Percentiles rank a stretch among this genome's conserved stretches.
These are phyloP conservation scores for Drosophila fulvimacula DNA, from an alignment of 2,888 invertebrate genomes.

Conservation along the genomic window DNA sequence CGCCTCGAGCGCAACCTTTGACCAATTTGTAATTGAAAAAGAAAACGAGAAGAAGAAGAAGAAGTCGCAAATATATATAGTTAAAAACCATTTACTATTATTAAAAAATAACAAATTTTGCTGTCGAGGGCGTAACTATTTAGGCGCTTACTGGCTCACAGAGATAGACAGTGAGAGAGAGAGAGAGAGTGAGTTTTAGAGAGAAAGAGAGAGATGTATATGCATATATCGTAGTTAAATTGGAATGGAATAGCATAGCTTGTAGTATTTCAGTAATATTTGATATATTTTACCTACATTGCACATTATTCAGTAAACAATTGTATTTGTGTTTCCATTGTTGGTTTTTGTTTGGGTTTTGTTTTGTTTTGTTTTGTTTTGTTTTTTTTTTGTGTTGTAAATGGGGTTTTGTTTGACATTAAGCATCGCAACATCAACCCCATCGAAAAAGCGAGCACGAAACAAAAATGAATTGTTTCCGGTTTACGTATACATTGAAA, in stretches of 20 bases:
- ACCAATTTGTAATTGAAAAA: slow-evolving; percentile 32
- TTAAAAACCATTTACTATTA: slow-evolving; percentile 1
- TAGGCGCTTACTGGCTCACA: slow-evolving; percentile 44
- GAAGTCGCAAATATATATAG: neutral
- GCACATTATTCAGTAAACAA: slow-evolving; percentile 41
- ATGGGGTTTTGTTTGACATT: slow-evolving; percentile 33
- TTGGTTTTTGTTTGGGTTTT: slow-evolving; percentile 33
- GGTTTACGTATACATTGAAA: slow-evolving; percentile 28
- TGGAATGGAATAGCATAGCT: slow-evolving; percentile 43
- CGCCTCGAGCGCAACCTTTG: slow-evolving; percentile 16
- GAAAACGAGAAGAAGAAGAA: neutral
- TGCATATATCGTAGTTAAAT: slow-evolving; percentile 25
- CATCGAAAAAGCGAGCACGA: slow-evolving; percentile 45
- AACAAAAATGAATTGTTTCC: slow-evolving; percentile 51
- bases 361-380: slow-evolving; percentile 32
- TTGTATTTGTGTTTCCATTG: slow-evolving; percentile 46
- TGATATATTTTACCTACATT: slow-evolving; percentile 64
- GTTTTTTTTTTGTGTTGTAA: slow-evolving; percentile 29
- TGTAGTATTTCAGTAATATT: slow-evolving; percentile 50
- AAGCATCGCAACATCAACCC: slow-evolving; percentile 33
- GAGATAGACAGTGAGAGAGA: neutral
- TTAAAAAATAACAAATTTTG: slow-evolving; percentile 27
- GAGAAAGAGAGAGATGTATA: slow-evolving; percentile 8
- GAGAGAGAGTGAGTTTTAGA: slow-evolving; percentile 4
- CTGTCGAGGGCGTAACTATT: slow-evolving; percentile 45